Base-by-base conservation (phyloP, 2,113 vertebrate genomes). In the Daphoenositta chrysoptera region DNA sequence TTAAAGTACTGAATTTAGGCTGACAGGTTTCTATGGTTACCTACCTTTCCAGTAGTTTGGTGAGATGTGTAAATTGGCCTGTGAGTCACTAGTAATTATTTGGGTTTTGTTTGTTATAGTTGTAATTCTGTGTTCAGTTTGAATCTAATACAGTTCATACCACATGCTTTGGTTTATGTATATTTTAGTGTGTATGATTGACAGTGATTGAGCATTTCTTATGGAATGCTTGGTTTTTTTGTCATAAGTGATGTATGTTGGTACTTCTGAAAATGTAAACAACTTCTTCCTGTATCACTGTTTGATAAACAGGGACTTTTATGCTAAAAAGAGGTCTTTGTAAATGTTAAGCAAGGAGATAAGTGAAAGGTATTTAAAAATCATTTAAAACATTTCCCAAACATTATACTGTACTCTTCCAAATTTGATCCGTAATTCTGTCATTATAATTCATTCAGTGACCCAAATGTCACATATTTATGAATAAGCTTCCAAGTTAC, bases 201-300 rank as follows among this genome's bases (percentile, higher is more conserved):
- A 98, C 98, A 98, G 98, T 98, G 98, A 98, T 98, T 97, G 98
- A 99, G 97, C 97, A 98, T 98, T 98, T 97, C 97, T 97, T 97
- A 97, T 96, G 91, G 96, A 96, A 97, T 97, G 97, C 98, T 98
- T 98, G 97, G 97, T 96, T 98, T 98, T 98, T 98, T 98, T 98
- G 98, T 98, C 98, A 93, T 97, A 98, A 97, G 97, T 98, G 98
- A 99, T 98, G 97, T 98, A 98, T 99, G 98, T 98, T 98, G 98
- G 96, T 98, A 96, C 97, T 98, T 97, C 96, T 97, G 97, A 97
- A 98, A 98, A 98, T 95, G 96, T 98, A 98, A 99, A 99, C 98
- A 99, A 98, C 96, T 97, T 97, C 97, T 98, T 98, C 97, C 96
- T 98, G 94, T 97, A 98, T 98, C 96, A 97, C 91, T 97, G 93